These are phyloP conservation scores for Cryptotis parvus DNA, from an alignment of 2,113 vertebrate genomes.

Conservation along the genomic window DNA sequence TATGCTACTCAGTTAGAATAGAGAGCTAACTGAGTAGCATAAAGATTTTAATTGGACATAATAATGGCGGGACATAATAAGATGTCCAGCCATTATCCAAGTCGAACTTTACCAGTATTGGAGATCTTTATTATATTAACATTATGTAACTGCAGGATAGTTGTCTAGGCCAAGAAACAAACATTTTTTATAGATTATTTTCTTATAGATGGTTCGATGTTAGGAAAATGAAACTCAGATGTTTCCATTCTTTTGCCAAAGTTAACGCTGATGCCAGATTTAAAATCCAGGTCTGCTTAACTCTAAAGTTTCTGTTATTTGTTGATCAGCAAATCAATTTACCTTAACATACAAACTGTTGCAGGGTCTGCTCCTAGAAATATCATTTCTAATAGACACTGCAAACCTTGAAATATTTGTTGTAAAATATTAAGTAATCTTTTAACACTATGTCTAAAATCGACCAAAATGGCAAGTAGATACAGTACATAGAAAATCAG, in stretches of 20 bases:
- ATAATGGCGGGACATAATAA: no score
- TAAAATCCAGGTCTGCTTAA: constrained; percentile 37
- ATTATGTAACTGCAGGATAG: constrained; percentile 11
- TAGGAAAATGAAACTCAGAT: constrained; percentile 19
- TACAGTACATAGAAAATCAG: not conserved
- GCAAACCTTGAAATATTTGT: constrained; percentile 18
- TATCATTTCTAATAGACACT: not conserved
- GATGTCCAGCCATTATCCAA: not conserved
- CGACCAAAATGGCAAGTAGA: not conserved
- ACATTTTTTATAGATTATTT: not conserved
- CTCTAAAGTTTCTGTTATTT: not conserved
- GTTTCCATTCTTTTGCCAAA: constrained; percentile 49
- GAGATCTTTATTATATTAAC: not conserved
- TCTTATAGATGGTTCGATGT: not conserved
- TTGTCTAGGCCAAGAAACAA: constrained; percentile 5
- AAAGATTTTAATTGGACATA: no score
- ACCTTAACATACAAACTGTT: not conserved
- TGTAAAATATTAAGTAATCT: not conserved
- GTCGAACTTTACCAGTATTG: no score
- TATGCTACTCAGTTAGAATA: not conserved
- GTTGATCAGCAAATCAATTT: not conserved
- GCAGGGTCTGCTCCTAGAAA: not conserved
- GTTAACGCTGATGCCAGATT: constrained; percentile 7
- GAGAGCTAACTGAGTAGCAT: no score
- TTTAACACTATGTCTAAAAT: not conserved